phyloP scores from a whole-genome alignment of 2,888 invertebrate genomes.

The Ophion obscuratus region DNA sequence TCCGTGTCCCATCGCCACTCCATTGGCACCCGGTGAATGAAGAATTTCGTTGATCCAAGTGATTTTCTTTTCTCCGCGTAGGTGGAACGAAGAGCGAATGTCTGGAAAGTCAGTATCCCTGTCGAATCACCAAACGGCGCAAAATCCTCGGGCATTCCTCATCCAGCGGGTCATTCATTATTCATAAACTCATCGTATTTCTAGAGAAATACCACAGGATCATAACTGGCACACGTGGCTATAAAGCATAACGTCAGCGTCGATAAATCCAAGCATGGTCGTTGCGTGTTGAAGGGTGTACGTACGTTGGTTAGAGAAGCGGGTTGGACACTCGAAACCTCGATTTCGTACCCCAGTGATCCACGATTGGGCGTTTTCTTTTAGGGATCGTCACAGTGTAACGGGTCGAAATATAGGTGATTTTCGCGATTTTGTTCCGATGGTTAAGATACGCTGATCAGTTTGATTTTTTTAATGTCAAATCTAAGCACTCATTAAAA shows the following conservation, averaged over 20 bases:
- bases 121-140: background rate
- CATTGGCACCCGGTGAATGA: too few relatives aligned
- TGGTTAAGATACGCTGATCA: too few relatives aligned
- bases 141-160: conserved; percentile 4
- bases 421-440: too few relatives aligned
- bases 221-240: conserved; percentile 48
- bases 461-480: too few relatives aligned
- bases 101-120: background rate
- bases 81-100: background rate
- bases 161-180: background rate
- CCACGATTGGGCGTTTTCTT: background rate
- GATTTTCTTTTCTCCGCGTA: background rate
- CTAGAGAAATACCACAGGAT: conserved; percentile 23
- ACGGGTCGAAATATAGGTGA: too few relatives aligned
- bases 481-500: too few relatives aligned
- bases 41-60: too few relatives aligned
- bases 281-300: background rate
- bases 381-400: too few relatives aligned
- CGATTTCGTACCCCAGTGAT: conserved; percentile 1
- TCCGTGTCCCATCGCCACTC: too few relatives aligned
- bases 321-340: background rate
- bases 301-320: background rate
- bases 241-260: conserved; percentile 40
- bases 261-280: conserved; percentile 40
- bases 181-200: conserved; percentile 23